Evolutionary conservation across 2,888 invertebrate species (phyloP).

Genomic region (Athetis lepigone): DNA sequence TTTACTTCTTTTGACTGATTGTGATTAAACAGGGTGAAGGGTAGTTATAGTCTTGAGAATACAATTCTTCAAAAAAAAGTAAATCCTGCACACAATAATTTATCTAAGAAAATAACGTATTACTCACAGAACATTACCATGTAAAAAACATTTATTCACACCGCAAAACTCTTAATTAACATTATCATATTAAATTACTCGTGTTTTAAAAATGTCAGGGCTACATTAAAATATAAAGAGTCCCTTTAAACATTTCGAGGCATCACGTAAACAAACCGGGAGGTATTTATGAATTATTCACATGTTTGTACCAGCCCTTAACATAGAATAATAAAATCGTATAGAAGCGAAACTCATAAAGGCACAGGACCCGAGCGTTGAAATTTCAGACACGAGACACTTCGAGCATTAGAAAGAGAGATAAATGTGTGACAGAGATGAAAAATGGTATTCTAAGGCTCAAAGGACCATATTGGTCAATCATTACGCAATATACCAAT

Average conservation of each 20-base stretch:
- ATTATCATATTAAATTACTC: conserved; percentile 57
- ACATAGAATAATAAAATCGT: conserved; percentile 21
- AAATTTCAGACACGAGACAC: neutral
- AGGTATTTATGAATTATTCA: conserved; percentile 66
- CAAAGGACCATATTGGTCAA: too few relatives aligned
- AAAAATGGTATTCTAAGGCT: too few relatives aligned
- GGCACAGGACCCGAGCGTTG: neutral
- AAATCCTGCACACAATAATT: neutral
- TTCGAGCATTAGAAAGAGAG: neutral
- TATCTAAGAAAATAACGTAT: neutral
- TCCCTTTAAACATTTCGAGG: conserved; percentile 54
- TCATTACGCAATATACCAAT: too few relatives aligned
- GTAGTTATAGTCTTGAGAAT: neutral
- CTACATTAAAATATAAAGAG: conserved; percentile 51
- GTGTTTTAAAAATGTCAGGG: conserved; percentile 45
- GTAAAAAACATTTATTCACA: conserved; percentile 27
- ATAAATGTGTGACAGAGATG: too few relatives aligned
- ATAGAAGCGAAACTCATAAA: conserved; percentile 20
- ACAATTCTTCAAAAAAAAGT: neutral
- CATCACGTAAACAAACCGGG: conserved; percentile 54
- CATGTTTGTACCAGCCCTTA: conserved; percentile 59
- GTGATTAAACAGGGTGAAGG: neutral
- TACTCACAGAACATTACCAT: neutral
- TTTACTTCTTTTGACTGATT: too few relatives aligned
- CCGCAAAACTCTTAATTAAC: conserved; percentile 33